phyloP scores from a whole-genome alignment of 2,113 vertebrate species.

The Ammodramus savannarum region DNA sequence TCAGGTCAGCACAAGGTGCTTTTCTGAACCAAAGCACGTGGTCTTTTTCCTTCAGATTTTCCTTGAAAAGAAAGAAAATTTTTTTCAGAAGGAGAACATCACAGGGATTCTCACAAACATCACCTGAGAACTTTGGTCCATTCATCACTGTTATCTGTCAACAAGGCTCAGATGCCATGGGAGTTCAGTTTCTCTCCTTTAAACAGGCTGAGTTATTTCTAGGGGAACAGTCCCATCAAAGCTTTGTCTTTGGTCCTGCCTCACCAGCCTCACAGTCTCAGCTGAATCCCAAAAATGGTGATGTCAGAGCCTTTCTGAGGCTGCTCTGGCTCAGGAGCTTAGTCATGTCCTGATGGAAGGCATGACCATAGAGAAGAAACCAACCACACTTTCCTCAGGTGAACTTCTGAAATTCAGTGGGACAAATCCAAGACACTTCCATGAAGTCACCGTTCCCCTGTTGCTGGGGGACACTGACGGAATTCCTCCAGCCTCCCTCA shows the following conservation, averaged over 20 bases:
- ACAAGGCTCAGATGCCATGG: not conserved
- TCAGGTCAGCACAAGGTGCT: not conserved
- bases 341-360: not conserved
- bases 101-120: not conserved
- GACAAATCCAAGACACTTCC: not conserved
- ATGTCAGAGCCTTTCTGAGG: not conserved
- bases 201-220: not conserved
- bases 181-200: not conserved
- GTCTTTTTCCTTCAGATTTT: not conserved
- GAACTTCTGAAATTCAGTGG: not conserved
- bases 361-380: not conserved
- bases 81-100: not conserved
- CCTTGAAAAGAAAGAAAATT: not conserved
- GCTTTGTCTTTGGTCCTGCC: not conserved
- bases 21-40: not conserved
- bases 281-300: not conserved
- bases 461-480: not conserved
- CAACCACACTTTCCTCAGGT: not conserved
- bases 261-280: not conserved
- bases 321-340: not conserved
- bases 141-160: not conserved
- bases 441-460: fast-evolving
- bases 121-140: not conserved
- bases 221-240: not conserved
- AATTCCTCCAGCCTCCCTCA: not conserved